Percentiles rank a stretch among this genome's conserved stretches.
These are phyloP conservation scores for Drosophila ogumai DNA, from an alignment of 1,140 invertebrate genomes.

Conservation along the genomic window DNA sequence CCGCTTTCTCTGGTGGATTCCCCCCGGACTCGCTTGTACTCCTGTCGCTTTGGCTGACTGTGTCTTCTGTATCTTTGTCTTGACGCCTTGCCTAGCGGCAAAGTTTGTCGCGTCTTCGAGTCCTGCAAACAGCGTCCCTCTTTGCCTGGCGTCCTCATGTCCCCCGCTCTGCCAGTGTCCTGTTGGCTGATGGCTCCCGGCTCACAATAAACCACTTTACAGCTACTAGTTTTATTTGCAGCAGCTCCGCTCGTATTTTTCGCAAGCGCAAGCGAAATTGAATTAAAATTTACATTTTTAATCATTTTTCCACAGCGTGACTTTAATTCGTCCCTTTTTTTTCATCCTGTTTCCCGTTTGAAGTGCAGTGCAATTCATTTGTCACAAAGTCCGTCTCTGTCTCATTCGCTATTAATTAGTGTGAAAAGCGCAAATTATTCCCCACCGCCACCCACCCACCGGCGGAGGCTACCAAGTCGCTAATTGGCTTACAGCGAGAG, in stretches of 20 bases:
- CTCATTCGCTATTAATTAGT: constrained; percentile 78
- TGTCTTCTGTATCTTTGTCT: constrained; percentile 42
- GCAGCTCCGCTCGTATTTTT: constrained; percentile 48
- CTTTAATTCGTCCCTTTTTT: constrained; percentile 60
- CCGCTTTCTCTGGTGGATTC: constrained; percentile 1
- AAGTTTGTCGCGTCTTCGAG: constrained; percentile 71
- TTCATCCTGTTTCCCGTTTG: constrained; percentile 1
- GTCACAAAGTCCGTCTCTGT: constrained; percentile 40
- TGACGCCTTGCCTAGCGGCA: constrained; percentile 71
- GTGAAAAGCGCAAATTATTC: constrained; percentile 80
- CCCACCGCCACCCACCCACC: constrained; percentile 17
- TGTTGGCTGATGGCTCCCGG: constrained; percentile 39
- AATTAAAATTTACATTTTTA: constrained; percentile 83
- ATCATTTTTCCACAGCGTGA: constrained; percentile 69
- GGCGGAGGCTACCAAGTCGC: constrained; percentile 28
- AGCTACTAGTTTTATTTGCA: constrained; percentile 64
- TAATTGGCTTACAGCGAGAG: constrained; percentile 79
- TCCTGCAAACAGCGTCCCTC: constrained; percentile 10
- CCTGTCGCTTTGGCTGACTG: constrained; percentile 40
- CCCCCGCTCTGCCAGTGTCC: constrained; percentile 9
- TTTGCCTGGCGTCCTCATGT: neutral
- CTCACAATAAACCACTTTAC: constrained; percentile 79
- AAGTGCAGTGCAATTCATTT: constrained; percentile 65
- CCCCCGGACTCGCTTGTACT: constrained; percentile 7
- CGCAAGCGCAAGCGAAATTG: constrained; percentile 58